Evolutionary conservation across 1,140 invertebrate species (phyloP).

Genomic region (Hermetia illucens): DNA sequence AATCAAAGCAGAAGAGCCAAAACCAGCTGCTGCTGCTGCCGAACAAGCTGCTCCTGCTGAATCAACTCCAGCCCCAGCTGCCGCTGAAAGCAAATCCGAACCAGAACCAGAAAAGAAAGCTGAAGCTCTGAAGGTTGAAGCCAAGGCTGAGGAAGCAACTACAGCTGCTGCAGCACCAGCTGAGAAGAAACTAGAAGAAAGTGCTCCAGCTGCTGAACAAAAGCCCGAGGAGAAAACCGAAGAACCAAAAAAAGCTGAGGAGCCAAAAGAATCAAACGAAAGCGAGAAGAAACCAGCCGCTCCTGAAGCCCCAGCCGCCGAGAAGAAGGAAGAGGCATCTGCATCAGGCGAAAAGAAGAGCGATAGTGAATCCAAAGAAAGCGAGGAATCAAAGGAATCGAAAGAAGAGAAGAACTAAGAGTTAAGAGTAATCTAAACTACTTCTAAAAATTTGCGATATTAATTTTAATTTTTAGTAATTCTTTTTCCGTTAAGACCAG

Average conservation of each 20-base stretch:
- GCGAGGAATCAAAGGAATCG: constrained; percentile 18
- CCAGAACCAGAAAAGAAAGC: constrained; percentile 11
- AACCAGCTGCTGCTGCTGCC: constrained; percentile 5
- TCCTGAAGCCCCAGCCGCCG: not conserved
- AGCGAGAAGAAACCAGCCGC: not conserved
- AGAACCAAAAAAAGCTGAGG: constrained; percentile 2
- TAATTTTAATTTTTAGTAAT: no score
- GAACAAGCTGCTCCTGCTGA: constrained; percentile 2
- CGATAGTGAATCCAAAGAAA: constrained; percentile 15
- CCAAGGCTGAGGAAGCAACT: constrained; percentile 3
- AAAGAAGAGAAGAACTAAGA: no score
- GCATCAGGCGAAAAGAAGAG: constrained; percentile 12
- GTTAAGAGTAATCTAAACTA: no score
- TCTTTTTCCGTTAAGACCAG: no score
- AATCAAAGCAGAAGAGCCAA: constrained; percentile 6
- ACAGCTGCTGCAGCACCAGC: not conserved
- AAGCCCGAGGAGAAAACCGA: constrained; percentile 6
- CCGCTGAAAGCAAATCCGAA: no score
- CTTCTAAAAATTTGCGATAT: no score
- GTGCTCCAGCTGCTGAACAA: constrained; percentile 13
- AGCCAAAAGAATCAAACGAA: constrained; percentile 2
- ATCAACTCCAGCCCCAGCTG: constrained; percentile 9
- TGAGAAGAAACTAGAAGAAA: constrained; percentile 8
- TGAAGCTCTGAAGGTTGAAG: constrained; percentile 14
- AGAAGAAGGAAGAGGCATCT: constrained; percentile 2